Evolutionary conservation across 2,888 invertebrate species (phyloP).

Genomic region (Pyrrhosoma nymphula): DNA sequence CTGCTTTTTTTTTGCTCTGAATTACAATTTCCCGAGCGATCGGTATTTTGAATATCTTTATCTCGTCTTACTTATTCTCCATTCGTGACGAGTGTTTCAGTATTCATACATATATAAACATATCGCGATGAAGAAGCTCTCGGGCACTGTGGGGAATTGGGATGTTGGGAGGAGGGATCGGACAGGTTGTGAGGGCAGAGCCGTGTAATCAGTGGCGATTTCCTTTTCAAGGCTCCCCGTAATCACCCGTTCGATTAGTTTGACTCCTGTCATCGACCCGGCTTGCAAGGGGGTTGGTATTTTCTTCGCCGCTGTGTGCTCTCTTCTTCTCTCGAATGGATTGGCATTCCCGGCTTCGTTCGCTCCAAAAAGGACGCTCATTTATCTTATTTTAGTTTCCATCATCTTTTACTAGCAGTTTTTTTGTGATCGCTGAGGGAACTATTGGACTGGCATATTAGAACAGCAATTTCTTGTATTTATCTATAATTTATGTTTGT

Average conservation of each 20-base stretch:
- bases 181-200: constrained; percentile 25
- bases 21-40: constrained; percentile 48
- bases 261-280: constrained; percentile 50
- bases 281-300: background rate
- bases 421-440: background rate
- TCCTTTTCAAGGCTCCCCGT: constrained; percentile 46
- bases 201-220: constrained; percentile 58
- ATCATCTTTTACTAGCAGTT: background rate
- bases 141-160: background rate
- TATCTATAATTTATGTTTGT: background rate
- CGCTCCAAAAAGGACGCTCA: background rate
- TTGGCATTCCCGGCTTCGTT: background rate
- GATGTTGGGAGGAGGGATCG: background rate
- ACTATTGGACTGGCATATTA: background rate
- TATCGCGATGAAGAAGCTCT: constrained; percentile 50
- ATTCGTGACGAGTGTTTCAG: constrained; percentile 54
- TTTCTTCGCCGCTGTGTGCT: background rate
- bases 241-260: constrained; percentile 63
- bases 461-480: background rate
- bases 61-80: constrained; percentile 6
- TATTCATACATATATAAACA: constrained; percentile 26
- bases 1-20: constrained; percentile 21
- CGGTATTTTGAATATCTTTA: background rate
- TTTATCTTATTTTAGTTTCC: background rate
- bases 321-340: background rate